Conservation (phyloP, 2,113 vertebrate species). For the Pithys albifrons region DNA sequence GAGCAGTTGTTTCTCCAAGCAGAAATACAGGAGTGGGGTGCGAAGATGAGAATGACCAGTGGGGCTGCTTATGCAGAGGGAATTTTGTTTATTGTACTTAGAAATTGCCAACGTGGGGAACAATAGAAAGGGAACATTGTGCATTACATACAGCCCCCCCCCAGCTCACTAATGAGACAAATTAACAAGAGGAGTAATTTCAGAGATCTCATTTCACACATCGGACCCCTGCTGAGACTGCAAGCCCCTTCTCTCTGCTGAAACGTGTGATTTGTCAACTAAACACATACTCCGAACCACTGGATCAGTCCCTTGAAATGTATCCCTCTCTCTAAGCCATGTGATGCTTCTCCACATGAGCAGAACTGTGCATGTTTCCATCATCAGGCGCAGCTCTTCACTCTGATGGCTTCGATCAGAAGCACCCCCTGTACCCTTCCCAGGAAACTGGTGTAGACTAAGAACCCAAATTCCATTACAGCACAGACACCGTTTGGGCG, state of each 20-base stretch:
- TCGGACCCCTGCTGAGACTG: neutral
- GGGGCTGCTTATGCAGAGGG: neutral
- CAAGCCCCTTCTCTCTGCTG: neutral
- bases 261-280: neutral
- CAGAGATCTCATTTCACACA: neutral
- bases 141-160: neutral
- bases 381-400: neutral
- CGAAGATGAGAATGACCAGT: neutral
- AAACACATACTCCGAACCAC: neutral
- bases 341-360: neutral
- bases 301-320: neutral
- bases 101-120: neutral
- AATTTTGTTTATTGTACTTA: neutral
- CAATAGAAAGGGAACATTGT: neutral
- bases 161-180: slow-evolving; percentile 8
- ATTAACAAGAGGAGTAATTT: slow-evolving; percentile 15
- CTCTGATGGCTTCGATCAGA: neutral
- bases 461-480: neutral
- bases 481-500: rapidly evolving
- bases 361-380: neutral
- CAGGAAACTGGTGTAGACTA: rapidly evolving
- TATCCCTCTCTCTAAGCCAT: neutral
- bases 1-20: neutral
- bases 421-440: neutral
- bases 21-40: neutral